These are phyloP conservation scores for Plebejus argus DNA, from an alignment of 2,888 invertebrate genomes.

Conservation along the genomic window DNA sequence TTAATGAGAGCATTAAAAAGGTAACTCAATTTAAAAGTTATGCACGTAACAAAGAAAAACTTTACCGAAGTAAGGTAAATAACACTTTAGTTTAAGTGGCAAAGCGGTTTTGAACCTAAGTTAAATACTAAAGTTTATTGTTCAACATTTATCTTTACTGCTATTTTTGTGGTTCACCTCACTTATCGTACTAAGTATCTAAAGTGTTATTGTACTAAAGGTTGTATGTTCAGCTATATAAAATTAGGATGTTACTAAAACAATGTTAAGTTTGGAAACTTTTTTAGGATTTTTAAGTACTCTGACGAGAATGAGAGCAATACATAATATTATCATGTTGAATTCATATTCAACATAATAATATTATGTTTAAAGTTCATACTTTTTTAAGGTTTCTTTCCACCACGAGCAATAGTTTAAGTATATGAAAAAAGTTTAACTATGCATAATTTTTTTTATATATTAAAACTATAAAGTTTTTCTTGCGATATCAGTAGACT, in stretches of 20 bases:
- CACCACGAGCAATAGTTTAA: too few species aligned
- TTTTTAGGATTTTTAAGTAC: too few species aligned
- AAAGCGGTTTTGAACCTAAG: not conserved
- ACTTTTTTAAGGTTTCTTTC: too few species aligned
- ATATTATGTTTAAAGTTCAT: too few species aligned
- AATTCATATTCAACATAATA: too few species aligned
- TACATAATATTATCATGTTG: too few species aligned
- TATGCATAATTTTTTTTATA: too few species aligned
- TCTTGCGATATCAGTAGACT: too few species aligned
- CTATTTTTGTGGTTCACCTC: not conserved
- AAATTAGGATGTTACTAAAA: not conserved
- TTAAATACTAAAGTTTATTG: slow-evolving; percentile 10
- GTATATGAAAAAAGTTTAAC: too few species aligned
- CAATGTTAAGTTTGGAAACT: not conserved
- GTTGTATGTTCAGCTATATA: not conserved
- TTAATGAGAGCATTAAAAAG: not conserved
- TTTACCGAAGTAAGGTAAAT: not conserved
- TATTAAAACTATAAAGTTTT: too few species aligned
- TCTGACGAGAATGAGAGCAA: too few species aligned
- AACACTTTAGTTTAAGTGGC: not conserved
- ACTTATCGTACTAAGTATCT: not conserved
- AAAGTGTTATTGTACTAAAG: not conserved
- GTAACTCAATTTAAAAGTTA: slow-evolving; percentile 3
- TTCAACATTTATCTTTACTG: slow-evolving; percentile 7
- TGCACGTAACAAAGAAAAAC: not conserved